Base-by-base conservation (phyloP, 2,797 vertebrate species). In the Fistularia tabacaria region DNA sequence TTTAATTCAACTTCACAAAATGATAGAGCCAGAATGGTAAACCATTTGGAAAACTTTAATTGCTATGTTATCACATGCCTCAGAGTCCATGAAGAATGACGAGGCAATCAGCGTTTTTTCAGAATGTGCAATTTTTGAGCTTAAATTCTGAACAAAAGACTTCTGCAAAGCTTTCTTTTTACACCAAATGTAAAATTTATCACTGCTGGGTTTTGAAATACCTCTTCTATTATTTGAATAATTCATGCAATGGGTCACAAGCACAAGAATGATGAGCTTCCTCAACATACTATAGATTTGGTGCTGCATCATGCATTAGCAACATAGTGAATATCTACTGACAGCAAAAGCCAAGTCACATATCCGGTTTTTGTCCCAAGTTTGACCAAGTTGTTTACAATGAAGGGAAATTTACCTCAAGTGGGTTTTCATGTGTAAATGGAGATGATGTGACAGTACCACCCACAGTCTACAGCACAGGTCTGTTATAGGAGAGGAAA, bases 331-430 rank as follows among this genome's bases (percentile, higher is more conserved):
- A 67, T 57, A 15, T 59, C 46, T 7, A 43, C 65, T 50, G 38
- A 54, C 49, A 40, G 50, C 51, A 53, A 67, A 70, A 49, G 54
- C 52, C 49, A 7, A 40, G 73, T 61, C 69, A 74, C 52, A 52
- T 38, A 67, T 64, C 43, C 36, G 9, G 58, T 50, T 69, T 70
- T 14, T n/a, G 48, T 0, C 0, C 38, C 57, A 49, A 61, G 44
- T 25, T 74, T 10, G 36, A 54, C 46, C 37, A 3, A 50, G 57
- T 64, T 72, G 71, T 79, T 81, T 66, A 65, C 74, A 42, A 51
- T 37, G 55, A 65, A 51, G 25, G 48, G 56, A 65, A 62, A 61
- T 57, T 74, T n/a, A 73, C 71, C 69, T 71, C 50, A 1, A 72
- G 64, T 38, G 0, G 50, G 64, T 72, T 51, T 56, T 52, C 36